These are phyloP conservation scores for Onchidella celtica DNA, from an alignment of 2,888 invertebrate species.

Conservation along the genomic window DNA sequence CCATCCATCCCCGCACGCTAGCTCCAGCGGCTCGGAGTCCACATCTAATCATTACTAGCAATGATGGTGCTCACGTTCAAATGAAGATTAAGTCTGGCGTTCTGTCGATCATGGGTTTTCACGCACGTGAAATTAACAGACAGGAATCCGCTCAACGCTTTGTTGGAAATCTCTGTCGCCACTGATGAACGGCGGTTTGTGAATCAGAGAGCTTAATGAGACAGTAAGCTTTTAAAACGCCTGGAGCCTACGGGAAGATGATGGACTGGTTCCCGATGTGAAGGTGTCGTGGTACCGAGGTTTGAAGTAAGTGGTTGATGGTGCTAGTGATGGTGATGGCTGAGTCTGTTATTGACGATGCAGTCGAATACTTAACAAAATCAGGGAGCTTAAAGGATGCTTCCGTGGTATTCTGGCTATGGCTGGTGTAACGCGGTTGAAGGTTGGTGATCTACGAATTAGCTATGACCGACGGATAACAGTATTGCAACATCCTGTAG, in stretches of 20 bases:
- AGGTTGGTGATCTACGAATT: too few relatives aligned
- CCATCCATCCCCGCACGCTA: not conserved
- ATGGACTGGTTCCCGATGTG: not conserved
- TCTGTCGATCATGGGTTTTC: conserved; percentile 38
- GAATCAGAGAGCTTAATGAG: conserved; percentile 33
- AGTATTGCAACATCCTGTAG: too few relatives aligned
- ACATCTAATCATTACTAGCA: conserved; percentile 34
- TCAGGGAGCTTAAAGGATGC: too few relatives aligned
- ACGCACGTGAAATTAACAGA: conserved; percentile 38
- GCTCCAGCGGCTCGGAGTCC: not conserved
- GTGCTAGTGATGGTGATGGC: not conserved
- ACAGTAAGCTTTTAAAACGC: conserved; percentile 23
- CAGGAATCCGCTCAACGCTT: conserved; percentile 30
- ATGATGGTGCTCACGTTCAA: conserved; percentile 32
- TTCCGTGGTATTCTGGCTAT: too few relatives aligned
- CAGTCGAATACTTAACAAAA: too few relatives aligned
- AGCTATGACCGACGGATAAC: too few relatives aligned
- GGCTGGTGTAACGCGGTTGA: too few relatives aligned
- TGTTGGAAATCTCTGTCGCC: conserved; percentile 8
- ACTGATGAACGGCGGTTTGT: conserved; percentile 17
- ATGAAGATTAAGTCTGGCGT: conserved; percentile 40
- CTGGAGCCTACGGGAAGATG: conserved; percentile 21
- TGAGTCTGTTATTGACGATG: too few relatives aligned
- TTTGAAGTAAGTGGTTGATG: not conserved
- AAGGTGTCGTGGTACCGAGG: not conserved